Conservation (phyloP, 2,888 invertebrate species). For the Phaedon cochleariae region DNA sequence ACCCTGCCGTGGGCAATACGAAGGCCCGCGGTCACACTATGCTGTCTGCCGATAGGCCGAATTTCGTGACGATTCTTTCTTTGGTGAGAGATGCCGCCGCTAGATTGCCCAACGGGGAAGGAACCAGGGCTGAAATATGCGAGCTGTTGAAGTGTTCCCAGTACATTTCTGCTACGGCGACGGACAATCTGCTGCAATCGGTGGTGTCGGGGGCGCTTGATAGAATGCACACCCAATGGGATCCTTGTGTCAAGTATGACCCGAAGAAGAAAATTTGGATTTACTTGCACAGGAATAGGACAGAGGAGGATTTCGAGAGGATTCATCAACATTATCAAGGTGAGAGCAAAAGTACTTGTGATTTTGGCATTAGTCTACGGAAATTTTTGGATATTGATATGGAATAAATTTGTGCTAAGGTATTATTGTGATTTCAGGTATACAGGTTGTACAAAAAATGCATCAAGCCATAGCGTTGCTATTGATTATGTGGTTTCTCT, state of each 20-base stretch:
- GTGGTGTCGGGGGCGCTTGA: conserved; percentile 92
- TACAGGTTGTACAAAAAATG: no score
- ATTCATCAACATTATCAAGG: conserved; percentile 75
- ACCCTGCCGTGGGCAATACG: conserved; percentile 67
- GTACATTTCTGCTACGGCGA: conserved; percentile 65
- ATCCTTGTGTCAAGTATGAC: conserved; percentile 94
- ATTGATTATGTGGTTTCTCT: no score
- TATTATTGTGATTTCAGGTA: no score
- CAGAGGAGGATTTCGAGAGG: conserved; percentile 70
- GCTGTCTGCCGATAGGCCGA: conserved; percentile 82
- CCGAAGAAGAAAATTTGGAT: conserved; percentile 93
- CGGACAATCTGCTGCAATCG: conserved; percentile 76
- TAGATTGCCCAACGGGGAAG: conserved; percentile 92
- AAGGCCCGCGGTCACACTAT: conserved; percentile 86
- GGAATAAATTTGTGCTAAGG: no score
- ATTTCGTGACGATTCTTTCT: conserved; percentile 89
- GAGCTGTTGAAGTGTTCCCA: conserved; percentile 79
- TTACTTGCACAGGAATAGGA: conserved; percentile 84
- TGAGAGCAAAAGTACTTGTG: conserved; percentile 1
- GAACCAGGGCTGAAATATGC: conserved; percentile 89
- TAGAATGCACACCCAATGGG: conserved; percentile 86
- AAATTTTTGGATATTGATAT: no score
- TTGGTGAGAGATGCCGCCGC: conserved; percentile 94
- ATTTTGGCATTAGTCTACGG: no score
- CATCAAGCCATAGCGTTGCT: no score